Evolutionary conservation across 2,797 vertebrate species (phyloP), one percentile per base, ranked within the genome.

Genomic region (Onychomys arenicola): DNA sequence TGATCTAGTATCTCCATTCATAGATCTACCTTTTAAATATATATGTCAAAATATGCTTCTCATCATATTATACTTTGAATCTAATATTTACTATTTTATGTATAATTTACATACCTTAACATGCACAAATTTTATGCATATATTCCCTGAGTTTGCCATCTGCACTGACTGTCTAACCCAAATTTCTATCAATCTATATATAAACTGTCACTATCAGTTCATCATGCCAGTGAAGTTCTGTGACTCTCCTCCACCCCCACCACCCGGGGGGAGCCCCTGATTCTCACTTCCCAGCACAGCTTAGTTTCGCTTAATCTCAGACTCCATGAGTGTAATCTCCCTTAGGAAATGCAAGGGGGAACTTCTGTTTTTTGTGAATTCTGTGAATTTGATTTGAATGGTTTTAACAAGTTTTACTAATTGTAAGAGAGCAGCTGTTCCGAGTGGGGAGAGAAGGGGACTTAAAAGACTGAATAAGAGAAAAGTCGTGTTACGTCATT

Each of bases 231-330:
- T 76, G 59, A 57, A 57, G 27, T 27, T 93, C 57, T 52, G 32
- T 19, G 14, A n/a, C 52, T 17, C 49, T 71, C 25, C 37, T 57
- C 69, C 17, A 19, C 40, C n/a, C 29, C 57, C 40, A 69, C 61
- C 16, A n/a, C 8, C 9, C 59, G 21, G 67, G 34, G 29, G 46
- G 65, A 93, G 57, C 40, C 23, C 71, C 80, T 29, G n/a, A 16
- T 61, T 57, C 67, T 46, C 1, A 29, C 57, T 32, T 1, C 40
- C 17, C 0, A 90, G 46, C 6, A 57, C 5, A 87, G 52, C n/a
- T 91, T 75, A 55, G 43, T 91, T 95, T 92, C 67, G 29, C 23
- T 87, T 95, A 63, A 76, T 94, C 89, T 90, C 84, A 63, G 89
- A 85, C 93, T 89, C 76, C 29, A 2, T 69, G 49, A 75, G 63